phyloP scores from a whole-genome alignment of 2,797 vertebrate species.

The Cirrhinus mrigala region DNA sequence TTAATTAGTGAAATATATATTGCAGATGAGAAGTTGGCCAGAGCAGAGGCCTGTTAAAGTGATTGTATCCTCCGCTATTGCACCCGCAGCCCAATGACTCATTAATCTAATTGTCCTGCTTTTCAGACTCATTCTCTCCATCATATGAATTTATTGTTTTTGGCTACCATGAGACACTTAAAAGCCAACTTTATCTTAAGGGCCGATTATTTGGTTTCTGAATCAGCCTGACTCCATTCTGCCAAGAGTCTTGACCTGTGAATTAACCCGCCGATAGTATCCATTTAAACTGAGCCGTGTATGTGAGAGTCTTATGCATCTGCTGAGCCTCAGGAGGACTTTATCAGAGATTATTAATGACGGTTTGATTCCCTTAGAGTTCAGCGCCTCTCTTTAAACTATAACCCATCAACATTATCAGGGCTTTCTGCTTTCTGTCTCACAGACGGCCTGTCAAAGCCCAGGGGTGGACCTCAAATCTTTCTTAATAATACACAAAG shows the following conservation, averaged over 20 bases:
- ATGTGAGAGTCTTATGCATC: conserved; percentile 41
- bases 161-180: conserved; percentile 40
- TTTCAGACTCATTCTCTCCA: conserved; percentile 25
- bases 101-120: conserved; percentile 36
- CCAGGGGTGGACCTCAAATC: conserved; percentile 38
- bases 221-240: conserved; percentile 26
- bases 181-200: conserved; percentile 44
- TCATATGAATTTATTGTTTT: conserved; percentile 44
- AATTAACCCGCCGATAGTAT: conserved; percentile 42
- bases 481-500: conserved; percentile 48
- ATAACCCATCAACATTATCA: conserved; percentile 53
- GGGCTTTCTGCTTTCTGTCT: conserved; percentile 59
- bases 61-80: conserved; percentile 20
- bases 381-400: conserved; percentile 51
- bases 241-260: conserved; percentile 45
- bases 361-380: conserved; percentile 51
- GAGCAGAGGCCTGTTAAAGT: conserved; percentile 18
- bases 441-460: conserved; percentile 27
- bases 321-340: conserved; percentile 55
- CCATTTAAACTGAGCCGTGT: conserved; percentile 26
- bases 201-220: conserved; percentile 40
- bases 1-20: background rate
- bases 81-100: conserved; percentile 12
- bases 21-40: background rate
- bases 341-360: conserved; percentile 65